Evolutionary conservation across 2,797 vertebrate genomes (phyloP), one percentile per base, ranked within the genome.

Genomic region (Macrochelys suwanniensis): DNA sequence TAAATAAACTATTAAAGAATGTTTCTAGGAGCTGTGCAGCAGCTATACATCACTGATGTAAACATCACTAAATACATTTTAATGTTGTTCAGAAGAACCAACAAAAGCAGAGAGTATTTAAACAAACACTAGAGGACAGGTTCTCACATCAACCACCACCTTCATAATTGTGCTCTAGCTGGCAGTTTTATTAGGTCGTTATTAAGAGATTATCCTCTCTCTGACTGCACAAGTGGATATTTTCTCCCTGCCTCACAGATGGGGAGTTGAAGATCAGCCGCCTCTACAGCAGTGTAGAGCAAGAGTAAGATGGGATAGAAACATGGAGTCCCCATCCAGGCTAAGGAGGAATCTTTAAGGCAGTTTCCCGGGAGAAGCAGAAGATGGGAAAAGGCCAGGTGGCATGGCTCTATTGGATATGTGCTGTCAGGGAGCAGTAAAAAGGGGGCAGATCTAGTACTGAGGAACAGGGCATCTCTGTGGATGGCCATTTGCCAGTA

Each of bases 341-440:
- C 65, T 68, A 21, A 19, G 65, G 65, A 68, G 65, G 17, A 21
- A 23, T 68, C 65, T 42, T 42, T 21, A 71, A 37, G 81, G 59
- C 87, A 90, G 6, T 49, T 92, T 94, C 89, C 83, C 71, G 49
- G 51, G 56, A 23, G 84, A 71, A 92, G 17, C 59, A 89, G 53
- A 15, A 54, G n/a, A 26, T 1, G 3, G 31, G 45, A 65, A 76
- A 16, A 86, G 51, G 21, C 13, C 59, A 57, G 12, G 7, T 47
- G 26, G 47, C 47, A 23, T 57, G 83, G 79, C 9, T 80, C n/a
- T 37, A 11, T 49, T 93, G 82, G 21, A 61, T 33, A 51, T n/a
- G 6, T 28, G 42, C 45, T 53, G 79, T 17, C 0, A 45, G 57
- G 81, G 1, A 6, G 15, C 12, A n/a, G 7, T 13, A 74, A 50